Percentiles rank a stretch among this genome's conserved stretches.
These are phyloP conservation scores for Ctenopoma multispine DNA, from an alignment of 2,797 vertebrate genomes.

Conservation along the genomic window DNA sequence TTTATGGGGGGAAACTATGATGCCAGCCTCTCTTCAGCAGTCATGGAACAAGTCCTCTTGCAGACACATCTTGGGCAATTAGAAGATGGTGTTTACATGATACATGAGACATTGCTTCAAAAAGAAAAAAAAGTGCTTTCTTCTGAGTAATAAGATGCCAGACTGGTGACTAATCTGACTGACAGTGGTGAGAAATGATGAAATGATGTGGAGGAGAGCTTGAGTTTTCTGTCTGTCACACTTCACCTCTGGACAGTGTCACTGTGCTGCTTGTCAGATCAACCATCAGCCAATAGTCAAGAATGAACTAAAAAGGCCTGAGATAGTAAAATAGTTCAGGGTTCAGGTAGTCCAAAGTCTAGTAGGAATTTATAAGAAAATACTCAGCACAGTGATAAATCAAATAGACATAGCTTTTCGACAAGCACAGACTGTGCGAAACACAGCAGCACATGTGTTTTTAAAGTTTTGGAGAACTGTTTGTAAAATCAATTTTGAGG, in stretches of 20 bases:
- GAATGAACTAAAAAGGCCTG: neutral
- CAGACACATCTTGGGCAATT: slow-evolving; percentile 30
- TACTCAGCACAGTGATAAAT: slow-evolving; percentile 23
- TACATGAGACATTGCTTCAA: slow-evolving; percentile 7
- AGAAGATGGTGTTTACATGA: slow-evolving; percentile 48
- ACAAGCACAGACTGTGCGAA: slow-evolving; percentile 32
- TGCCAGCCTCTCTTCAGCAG: slow-evolving; percentile 40
- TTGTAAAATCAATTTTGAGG: slow-evolving; percentile 62
- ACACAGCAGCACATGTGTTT: slow-evolving; percentile 60
- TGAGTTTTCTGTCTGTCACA: slow-evolving; percentile 26
- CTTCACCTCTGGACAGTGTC: slow-evolving; percentile 9
- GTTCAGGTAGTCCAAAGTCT: neutral
- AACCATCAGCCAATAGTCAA: slow-evolving; percentile 11
- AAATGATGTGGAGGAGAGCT: slow-evolving; percentile 4
- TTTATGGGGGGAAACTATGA: slow-evolving; percentile 69
- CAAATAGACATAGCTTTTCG: slow-evolving; percentile 36
- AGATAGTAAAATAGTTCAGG: neutral
- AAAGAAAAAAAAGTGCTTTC: slow-evolving; percentile 16
- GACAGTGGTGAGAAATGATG: slow-evolving; percentile 43
- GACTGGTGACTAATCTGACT: slow-evolving; percentile 58
- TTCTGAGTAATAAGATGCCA: slow-evolving; percentile 30
- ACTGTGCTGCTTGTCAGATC: slow-evolving; percentile 1
- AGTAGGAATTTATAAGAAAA: slow-evolving; percentile 1
- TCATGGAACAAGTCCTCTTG: slow-evolving; percentile 60
- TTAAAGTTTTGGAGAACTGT: slow-evolving; percentile 45